Conservation (phyloP, 2,888 invertebrate genomes). For the Proisotoma minuta region DNA sequence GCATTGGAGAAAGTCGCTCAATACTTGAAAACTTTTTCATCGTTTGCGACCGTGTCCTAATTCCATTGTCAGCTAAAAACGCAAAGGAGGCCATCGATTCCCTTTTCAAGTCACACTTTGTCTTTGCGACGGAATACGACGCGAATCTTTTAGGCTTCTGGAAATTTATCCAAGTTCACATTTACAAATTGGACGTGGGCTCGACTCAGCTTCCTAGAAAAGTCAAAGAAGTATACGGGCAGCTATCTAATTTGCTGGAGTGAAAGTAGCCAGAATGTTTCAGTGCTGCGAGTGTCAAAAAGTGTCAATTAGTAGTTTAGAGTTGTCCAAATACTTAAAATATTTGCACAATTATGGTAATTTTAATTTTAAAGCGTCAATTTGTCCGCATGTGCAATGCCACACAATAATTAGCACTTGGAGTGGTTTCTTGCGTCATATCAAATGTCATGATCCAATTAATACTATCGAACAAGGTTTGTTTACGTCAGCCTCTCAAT, state of each 20-base stretch:
- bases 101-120: no score
- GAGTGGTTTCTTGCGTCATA: neutral
- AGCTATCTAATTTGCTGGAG: neutral
- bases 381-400: neutral
- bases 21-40: no score
- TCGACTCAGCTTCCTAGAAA: neutral
- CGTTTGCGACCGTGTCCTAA: neutral
- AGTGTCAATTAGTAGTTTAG: no score
- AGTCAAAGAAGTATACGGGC: constrained; percentile 3
- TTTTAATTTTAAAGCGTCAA: neutral
- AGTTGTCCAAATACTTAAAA: no score
- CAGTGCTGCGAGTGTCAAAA: no score
- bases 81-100: neutral
- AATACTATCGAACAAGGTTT: neutral
- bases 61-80: neutral
- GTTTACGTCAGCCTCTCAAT: no score
- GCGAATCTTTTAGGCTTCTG: neutral
- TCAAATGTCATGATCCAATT: neutral
- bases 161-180: constrained; percentile 7
- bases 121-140: no score
- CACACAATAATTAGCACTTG: neutral
- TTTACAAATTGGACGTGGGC: constrained; percentile 1
- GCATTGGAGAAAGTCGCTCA: neutral
- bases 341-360: neutral
- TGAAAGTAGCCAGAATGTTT: neutral